Evolutionary conservation across 2,888 invertebrate genomes (phyloP), one percentile per base, ranked within the genome.

Genomic region (Acleris holmiana): DNA sequence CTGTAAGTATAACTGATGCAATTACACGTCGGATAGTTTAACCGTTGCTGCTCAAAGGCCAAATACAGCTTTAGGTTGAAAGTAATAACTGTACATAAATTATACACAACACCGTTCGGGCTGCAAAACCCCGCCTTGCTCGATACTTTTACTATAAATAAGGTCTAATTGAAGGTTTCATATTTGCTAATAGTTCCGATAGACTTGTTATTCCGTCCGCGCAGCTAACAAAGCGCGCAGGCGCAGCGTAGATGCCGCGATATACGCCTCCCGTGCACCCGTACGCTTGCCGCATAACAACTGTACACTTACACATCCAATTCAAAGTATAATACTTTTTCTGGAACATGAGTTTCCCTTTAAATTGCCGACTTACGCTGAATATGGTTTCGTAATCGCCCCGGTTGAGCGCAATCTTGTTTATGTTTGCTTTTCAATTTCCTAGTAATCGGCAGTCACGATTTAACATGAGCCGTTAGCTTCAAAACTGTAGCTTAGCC

Each of bases 121-220:
- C 64, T 46, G 68, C 25, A 51, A 21, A 19, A 48, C 61, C 59
- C 61, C 62, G 64, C 64, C 66, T 63, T 51, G 46, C 23, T 68
- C 66, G 63, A 59, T 68, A 68, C 63, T 61, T 66, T 69, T 61
- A 69, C 76, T 76, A 83, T 80, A 78, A 80, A 83, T 78, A 82
- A 77, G 70, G 71, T 74, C 76, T 82, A 82, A 84, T 83, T 82
- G 76, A 82, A 78, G 75, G 77, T 85, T 84, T 85, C 83, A 88
- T 85, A 90, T 89, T 88, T 82, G 78, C 84, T 89, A 89, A 88
- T 86, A 85, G 84, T 76, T 76, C 72, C 73, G 76, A 84, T 84
- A 76, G 81, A 86, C 80, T 88, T 88, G 84, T 83, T 89, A 92
- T 90, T 88, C 91, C 70, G 77, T 68, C 77, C 91, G 86, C 90